A percentile compares a stretch with the other conserved stretches of the same genome.
Conservation (phyloP, 2,797 vertebrate species). For the Epinephelus coioides region DNA sequence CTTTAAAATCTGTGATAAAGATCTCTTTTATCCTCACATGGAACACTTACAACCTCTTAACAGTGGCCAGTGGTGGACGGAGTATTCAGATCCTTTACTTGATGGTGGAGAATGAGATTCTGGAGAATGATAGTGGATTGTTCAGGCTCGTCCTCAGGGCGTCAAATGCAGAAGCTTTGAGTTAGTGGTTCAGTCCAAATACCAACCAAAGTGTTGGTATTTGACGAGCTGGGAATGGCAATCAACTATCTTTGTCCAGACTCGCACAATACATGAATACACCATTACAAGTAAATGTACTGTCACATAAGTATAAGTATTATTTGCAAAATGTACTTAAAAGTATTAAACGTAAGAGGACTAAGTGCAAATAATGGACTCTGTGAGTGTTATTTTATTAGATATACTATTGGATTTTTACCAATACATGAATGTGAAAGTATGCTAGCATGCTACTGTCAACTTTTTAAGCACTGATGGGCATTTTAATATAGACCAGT, state of each 20-base stretch:
- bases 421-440: background rate
- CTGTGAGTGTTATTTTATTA: background rate
- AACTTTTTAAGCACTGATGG: background rate
- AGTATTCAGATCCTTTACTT: background rate
- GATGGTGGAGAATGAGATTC: background rate
- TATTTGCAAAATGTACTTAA: background rate
- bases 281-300: background rate
- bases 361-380: background rate
- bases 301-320: background rate
- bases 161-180: too few relatives aligned
- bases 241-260: too few relatives aligned
- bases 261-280: background rate
- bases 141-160: too few relatives aligned
- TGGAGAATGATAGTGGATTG: too few relatives aligned
- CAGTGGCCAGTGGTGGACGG: fast-evolving
- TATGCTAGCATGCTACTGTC: too few relatives aligned
- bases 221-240: too few relatives aligned
- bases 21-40: background rate
- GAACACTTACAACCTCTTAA: too few relatives aligned
- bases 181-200: too few relatives aligned
- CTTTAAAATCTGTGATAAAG: background rate
- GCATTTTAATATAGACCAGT: background rate
- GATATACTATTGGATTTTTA: background rate
- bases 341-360: background rate
- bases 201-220: too few relatives aligned